A percentile compares a stretch with the other conserved stretches of the same genome.
Conservation (phyloP, 2,113 vertebrate species). For the Ursus arctos region DNA sequence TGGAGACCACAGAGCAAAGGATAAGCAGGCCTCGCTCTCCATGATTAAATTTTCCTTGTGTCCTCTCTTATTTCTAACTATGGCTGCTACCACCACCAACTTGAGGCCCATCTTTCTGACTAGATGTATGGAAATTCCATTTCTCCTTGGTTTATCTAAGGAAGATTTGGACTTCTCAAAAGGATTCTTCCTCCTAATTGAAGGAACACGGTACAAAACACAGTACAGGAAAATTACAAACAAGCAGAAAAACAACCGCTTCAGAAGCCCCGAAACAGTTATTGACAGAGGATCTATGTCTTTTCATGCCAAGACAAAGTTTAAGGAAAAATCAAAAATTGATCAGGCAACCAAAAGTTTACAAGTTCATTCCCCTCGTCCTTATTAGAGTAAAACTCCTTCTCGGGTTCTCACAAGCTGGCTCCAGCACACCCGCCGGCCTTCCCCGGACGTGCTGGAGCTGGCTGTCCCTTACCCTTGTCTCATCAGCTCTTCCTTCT, state of each 20-base stretch:
- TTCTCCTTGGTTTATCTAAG: not conserved
- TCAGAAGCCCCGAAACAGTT: not conserved
- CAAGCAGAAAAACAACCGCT: not conserved
- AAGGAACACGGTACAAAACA: not conserved
- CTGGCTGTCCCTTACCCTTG: not conserved
- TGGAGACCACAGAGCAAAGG: not conserved
- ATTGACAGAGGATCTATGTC: not conserved
- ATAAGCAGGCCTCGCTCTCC: not conserved
- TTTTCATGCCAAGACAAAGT: not conserved
- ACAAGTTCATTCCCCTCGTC: not conserved
- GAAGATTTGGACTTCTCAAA: not conserved
- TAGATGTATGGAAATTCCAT: not conserved
- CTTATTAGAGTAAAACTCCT: not conserved
- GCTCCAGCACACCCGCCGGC: not conserved
- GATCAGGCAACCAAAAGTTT: not conserved
- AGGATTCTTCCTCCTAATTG: not conserved
- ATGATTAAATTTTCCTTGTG: not conserved
- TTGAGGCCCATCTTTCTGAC: not conserved
- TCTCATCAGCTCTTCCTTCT: not conserved
- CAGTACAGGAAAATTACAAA: not conserved
- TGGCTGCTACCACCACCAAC: not conserved
- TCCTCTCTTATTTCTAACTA: not conserved
- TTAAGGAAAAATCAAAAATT: not conserved
- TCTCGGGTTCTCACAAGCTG: not conserved
- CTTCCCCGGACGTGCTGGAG: not conserved